These are phyloP conservation scores for Microcebus ravelobensis DNA, from an alignment of 2,113 vertebrate genomes.

Conservation along the genomic window DNA sequence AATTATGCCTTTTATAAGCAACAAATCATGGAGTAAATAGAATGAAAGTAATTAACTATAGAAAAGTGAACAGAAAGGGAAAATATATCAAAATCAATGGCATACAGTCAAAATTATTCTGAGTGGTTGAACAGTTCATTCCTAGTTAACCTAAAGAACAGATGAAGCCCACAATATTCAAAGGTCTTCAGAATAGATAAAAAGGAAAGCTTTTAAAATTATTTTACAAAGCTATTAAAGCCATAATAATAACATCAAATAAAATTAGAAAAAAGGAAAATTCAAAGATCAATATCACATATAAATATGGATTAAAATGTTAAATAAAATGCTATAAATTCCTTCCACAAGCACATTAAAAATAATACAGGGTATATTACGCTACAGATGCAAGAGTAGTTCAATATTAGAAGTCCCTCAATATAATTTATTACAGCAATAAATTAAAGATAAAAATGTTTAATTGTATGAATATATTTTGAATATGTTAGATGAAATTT, in stretches of 20 bases:
- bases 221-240: neutral
- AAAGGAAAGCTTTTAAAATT: neutral
- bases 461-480: neutral
- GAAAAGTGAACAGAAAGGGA: neutral
- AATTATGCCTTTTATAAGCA: neutral
- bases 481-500: neutral
- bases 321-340: neutral
- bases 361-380: neutral
- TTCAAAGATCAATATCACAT: neutral
- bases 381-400: neutral
- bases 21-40: neutral
- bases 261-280: neutral
- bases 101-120: neutral
- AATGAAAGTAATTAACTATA: neutral
- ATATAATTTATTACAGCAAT: neutral
- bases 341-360: neutral
- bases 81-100: neutral
- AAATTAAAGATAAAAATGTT: neutral
- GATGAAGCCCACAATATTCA: neutral
- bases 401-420: neutral
- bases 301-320: neutral
- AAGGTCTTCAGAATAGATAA: neutral
- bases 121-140: neutral
- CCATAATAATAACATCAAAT: neutral
- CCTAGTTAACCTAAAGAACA: neutral